Evolutionary conservation across 2,113 vertebrate genomes (phyloP).

Genomic region (Cynoglossus semilaevis): DNA sequence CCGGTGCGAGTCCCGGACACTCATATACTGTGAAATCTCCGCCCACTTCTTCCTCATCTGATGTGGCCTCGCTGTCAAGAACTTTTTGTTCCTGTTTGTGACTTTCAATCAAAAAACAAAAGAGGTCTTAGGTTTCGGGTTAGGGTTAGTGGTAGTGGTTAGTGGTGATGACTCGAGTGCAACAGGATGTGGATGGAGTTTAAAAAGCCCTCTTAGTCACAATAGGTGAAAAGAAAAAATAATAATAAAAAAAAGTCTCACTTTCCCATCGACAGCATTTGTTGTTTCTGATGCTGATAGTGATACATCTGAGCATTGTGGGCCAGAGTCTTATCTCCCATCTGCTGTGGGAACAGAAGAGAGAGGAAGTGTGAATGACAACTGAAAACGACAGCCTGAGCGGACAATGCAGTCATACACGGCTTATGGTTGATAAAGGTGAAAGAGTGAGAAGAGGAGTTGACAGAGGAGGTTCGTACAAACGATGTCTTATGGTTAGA

Average conservation of each 20-base stretch:
- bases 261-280: slow-evolving; percentile 91
- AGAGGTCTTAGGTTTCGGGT: too few relatives aligned
- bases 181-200: slow-evolving; percentile 5
- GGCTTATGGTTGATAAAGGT: neutral
- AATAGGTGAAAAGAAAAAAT: neutral
- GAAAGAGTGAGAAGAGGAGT: too few relatives aligned
- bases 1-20: slow-evolving; percentile 93
- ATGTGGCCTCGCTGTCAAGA: slow-evolving; percentile 78
- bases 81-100: slow-evolving; percentile 87
- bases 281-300: slow-evolving; percentile 97
- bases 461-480: too few relatives aligned
- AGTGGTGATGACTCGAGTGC: neutral
- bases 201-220: too few relatives aligned
- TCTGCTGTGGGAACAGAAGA: slow-evolving; percentile 62
- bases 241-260: slow-evolving; percentile 56
- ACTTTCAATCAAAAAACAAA: slow-evolving; percentile 56
- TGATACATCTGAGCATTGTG: slow-evolving; percentile 96
- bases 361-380: slow-evolving; percentile 4
- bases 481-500: too few relatives aligned
- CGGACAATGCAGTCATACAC: neutral
- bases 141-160: too few relatives aligned
- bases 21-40: slow-evolving; percentile 97
- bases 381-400: too few relatives aligned
- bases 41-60: slow-evolving; percentile 92
- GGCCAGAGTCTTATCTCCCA: slow-evolving; percentile 87